Evolutionary conservation across 2,888 invertebrate genomes (phyloP), one percentile per base, ranked within the genome.

Genomic region (Heliconius cydno): DNA sequence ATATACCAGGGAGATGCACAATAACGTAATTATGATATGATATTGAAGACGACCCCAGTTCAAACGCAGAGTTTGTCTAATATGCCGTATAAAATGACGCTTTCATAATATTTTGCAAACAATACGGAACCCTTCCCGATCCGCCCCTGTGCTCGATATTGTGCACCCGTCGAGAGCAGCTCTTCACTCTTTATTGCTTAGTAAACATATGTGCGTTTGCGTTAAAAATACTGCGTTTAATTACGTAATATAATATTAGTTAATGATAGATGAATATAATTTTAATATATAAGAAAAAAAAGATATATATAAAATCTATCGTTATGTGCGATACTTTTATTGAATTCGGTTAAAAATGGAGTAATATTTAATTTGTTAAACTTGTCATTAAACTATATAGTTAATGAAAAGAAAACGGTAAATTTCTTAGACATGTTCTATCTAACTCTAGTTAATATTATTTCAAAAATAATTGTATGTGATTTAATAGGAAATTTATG

Each of bases 81-180:
- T 94, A 94, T 85, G 88, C 89, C 94, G 94, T 94, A 93, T 94
- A 92, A 94, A 95, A 94, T 94, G 92, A 92, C 86, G 92, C 92
- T 93, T 94, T 94, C 95, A 95, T 90, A 95, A 95, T 95, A 94
- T 95, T 94, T 94, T 92, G 94, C 94, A 94, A 95, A 95, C 95
- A 95, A 94, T 92, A 85, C 83, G 84, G 91, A 88, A 90, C 93
- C 92, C 92, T 91, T 90, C 91, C 85, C 85, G 85, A 7, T 78
- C 84, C 85, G 85, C 88, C 88, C 90, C 87, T 89, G 90, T 85
- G 88, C 88, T 86, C 84, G 87, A 87, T 85, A 86, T 88, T 90
- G 88, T 90, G 86, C 82, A 81, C 86, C 85, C 89, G 90, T 92
- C 93, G 92, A 90, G 87, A 90, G 91, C 94, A 91, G 89, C 86